Evolutionary conservation across 1,140 invertebrate genomes (phyloP), one percentile per base, ranked within the genome.

Genomic region (Macrobrachium nipponense): DNA sequence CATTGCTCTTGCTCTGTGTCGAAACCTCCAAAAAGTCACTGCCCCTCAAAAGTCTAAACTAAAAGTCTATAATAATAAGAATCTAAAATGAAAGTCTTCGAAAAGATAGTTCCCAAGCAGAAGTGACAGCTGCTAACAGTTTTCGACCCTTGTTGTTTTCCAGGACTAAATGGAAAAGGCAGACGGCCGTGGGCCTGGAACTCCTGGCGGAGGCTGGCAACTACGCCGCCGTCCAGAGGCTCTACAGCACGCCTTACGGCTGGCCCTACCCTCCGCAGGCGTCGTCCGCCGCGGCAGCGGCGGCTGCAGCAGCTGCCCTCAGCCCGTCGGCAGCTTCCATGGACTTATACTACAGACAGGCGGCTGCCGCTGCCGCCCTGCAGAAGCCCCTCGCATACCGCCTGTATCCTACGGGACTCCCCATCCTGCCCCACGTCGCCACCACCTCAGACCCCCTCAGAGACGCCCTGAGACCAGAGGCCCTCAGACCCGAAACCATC

Each of bases 341-440:
- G 7, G 93, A 93, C 5, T 94, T 94, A 17, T 86, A 89, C 62
- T 90, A 90, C 79, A 89, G 89, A 51, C 87, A 89, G 5, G 90
- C 89, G 43, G 95, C 94, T 89, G 84, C 84, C 12, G 84, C 84
- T 20, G 84, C 84, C n/a, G 96, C 94, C 89, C 94, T 97, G 90
- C 98, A 96, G 92, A 98, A 95, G 93, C 98, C 94, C 70, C 92
- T 97, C 90, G 95, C 96, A 58, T 97, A 97, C 91, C 93, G 96
- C 90, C 79, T 91, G 62, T 90, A 90, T 66, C 90, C 90, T 0
- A 82, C 87, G 14, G 77, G 87, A 27, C 87, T 88, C n/a, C 84
- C 84, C 11, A 80, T 86, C 17, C 84, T 86, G 51, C 78, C 84
- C 4, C 84, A 23, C 59, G 17, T 86, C 17, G 66, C 68, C 20